Evolutionary conservation across 1,140 invertebrate genomes (phyloP).

Genomic region (Cydia fagiglandana): DNA sequence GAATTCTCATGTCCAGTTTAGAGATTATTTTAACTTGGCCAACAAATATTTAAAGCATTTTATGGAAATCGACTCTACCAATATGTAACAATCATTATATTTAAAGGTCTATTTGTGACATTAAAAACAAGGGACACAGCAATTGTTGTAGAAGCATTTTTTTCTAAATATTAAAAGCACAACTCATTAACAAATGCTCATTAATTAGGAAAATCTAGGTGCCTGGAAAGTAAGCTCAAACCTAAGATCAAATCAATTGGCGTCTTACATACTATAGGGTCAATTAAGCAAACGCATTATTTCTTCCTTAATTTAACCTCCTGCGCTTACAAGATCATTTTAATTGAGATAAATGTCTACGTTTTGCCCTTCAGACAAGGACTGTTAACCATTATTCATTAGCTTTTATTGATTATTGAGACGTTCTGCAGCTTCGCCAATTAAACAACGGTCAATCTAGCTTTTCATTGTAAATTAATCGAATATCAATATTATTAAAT

Average conservation of each 20-base stretch:
- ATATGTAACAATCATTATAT: too few relatives aligned
- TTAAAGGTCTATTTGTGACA: too few relatives aligned
- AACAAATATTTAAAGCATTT: too few relatives aligned
- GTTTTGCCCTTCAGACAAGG: slow-evolving; percentile 1
- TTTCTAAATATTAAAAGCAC: too few relatives aligned
- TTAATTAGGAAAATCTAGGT: not conserved
- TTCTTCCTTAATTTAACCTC: slow-evolving; percentile 2
- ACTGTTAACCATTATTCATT: not conserved
- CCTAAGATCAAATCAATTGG: not conserved
- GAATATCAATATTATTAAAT: too few relatives aligned
- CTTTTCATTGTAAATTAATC: too few relatives aligned
- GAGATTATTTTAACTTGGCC: not conserved
- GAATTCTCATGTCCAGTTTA: not conserved
- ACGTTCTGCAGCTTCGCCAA: not conserved
- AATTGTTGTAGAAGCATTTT: too few relatives aligned
- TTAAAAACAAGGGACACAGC: too few relatives aligned
- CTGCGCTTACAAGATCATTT: not conserved
- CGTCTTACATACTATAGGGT: not conserved
- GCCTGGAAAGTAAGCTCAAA: not conserved
- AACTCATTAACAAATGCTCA: too few relatives aligned
- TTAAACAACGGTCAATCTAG: not conserved
- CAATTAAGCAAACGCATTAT: not conserved
- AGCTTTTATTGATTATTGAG: not conserved
- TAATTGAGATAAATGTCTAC: slow-evolving; percentile 8
- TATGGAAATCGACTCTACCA: too few relatives aligned